phyloP scores from a whole-genome alignment of 2,888 invertebrate species.

The Heteromyza rotundicornis region DNA sequence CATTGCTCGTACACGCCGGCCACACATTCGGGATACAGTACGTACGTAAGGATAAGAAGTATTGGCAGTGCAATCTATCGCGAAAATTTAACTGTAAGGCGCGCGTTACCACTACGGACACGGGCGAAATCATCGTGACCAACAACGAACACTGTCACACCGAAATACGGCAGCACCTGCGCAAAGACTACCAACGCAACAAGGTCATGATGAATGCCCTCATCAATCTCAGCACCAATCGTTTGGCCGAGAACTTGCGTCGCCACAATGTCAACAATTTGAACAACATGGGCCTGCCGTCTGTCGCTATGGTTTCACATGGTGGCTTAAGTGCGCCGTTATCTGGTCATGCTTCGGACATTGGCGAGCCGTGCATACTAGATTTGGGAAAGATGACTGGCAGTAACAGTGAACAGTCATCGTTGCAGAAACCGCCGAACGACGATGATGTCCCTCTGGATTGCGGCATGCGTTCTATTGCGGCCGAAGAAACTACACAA shows the following conservation, averaged over 20 bases:
- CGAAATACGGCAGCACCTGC: slow-evolving; percentile 62
- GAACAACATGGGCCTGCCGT: slow-evolving; percentile 10
- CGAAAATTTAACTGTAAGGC: slow-evolving; percentile 64
- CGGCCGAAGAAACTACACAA: slow-evolving; percentile 16
- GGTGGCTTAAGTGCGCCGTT: slow-evolving; percentile 24
- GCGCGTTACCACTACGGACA: slow-evolving; percentile 61
- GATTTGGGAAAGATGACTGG: slow-evolving; percentile 27
- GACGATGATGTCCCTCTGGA: slow-evolving; percentile 47
- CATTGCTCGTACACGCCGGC: slow-evolving; percentile 62
- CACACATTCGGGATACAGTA: slow-evolving; percentile 63
- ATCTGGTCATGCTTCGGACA: not conserved
- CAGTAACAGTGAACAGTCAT: slow-evolving; percentile 14
- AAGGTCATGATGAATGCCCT: slow-evolving; percentile 61
- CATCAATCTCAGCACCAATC: slow-evolving; percentile 55
- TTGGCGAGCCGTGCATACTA: slow-evolving; percentile 10
- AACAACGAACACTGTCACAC: slow-evolving; percentile 64
- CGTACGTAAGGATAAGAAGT: slow-evolving; percentile 63
- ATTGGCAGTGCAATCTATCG: slow-evolving; percentile 63
- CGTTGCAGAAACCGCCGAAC: slow-evolving; percentile 22
- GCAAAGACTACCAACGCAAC: slow-evolving; percentile 62
- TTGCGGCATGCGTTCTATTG: slow-evolving; percentile 45
- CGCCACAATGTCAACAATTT: slow-evolving; percentile 37
- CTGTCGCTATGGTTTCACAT: not conserved
- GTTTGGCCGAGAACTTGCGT: slow-evolving; percentile 48
- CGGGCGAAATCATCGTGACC: slow-evolving; percentile 59